These are phyloP conservation scores for Plutomurus gul DNA, from an alignment of 1,140 invertebrate species.

Conservation along the genomic window DNA sequence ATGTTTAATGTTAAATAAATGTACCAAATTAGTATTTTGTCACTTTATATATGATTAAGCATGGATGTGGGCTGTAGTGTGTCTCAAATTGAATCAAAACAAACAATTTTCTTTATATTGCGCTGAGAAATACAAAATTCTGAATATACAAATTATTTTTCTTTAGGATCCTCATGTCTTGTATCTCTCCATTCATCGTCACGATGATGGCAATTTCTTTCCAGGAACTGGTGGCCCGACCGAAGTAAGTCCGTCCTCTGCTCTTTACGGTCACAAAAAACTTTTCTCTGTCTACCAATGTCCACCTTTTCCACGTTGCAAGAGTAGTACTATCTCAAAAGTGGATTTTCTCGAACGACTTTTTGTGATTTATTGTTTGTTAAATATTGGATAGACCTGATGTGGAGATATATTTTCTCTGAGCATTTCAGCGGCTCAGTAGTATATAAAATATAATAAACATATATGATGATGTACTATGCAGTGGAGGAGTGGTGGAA, in stretches of 20 bases:
- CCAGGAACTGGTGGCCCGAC: constrained; percentile 92
- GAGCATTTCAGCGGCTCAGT: neutral
- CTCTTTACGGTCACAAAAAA: neutral
- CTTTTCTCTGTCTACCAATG: neutral
- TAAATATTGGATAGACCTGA: neutral
- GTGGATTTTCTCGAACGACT: neutral
- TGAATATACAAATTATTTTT: no score
- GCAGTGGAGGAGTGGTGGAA: neutral
- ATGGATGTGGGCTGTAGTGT: no score
- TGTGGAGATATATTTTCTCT: neutral
- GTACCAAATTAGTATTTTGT: no score
- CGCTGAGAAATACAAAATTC: no score
- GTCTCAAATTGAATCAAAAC: no score
- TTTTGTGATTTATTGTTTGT: neutral
- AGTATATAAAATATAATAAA: neutral
- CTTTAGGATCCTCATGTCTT: constrained; percentile 93
- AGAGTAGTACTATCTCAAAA: no score
- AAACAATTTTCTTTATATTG: no score
- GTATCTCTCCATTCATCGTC: constrained; percentile 96
- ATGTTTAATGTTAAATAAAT: no score
- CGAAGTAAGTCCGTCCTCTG: constrained; percentile 63
- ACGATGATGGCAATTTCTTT: constrained; percentile 99
- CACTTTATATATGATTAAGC: no score
- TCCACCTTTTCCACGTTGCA: neutral
- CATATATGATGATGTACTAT: no score